Base-by-base conservation (phyloP, 2,888 invertebrate species). In the Dascillus cervinus region DNA sequence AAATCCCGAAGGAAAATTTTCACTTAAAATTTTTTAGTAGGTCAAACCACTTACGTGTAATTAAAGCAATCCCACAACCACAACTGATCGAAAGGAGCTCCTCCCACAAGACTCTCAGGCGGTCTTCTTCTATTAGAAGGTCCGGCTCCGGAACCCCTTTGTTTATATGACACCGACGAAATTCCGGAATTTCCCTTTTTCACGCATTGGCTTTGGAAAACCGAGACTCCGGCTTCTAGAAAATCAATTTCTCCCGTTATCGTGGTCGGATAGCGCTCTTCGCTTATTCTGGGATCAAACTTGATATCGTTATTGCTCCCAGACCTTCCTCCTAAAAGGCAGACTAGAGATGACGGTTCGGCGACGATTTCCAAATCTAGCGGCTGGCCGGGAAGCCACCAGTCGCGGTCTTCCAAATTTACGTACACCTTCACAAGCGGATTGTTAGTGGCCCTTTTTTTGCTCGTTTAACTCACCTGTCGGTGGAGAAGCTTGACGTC, bases 41-140 rank as follows among this genome's bases (percentile, higher is more conserved):
- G n/a, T n/a, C n/a, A n/a, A n/a, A 24, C 9, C 17, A 53, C 60
- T 60, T 46, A 78, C 78, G 76, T 76, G 47, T 77, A 77, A 53
- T 77, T 78, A 48, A 77, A 77, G 47, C 79, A 78, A 40, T 73
- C 73, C 77, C 78, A 78, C 62, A 77, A 69, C 78, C 78, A 78
- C 1, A 78, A 65, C 11, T 75, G 63, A 41, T 79, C 77, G 38
- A 74, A 71, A 0, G 69, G 57, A 1, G 73, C 68, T 2, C 74
- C 73, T 4, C 76, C 71, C 22, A 75, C 72, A 23, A 74, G 63
- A 53, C 72, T 71, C 20, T 75, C 70, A 10, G 74, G 71, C 0
- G 73, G 49, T 59, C 67, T 13, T 55, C 66, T 49, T 12, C 54
- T 36, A 36, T 51, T 57, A 3, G 60, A 54, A 2, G 61, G 60